Base-by-base conservation (phyloP, 2,113 vertebrate species). In the Athene cunicularia region DNA sequence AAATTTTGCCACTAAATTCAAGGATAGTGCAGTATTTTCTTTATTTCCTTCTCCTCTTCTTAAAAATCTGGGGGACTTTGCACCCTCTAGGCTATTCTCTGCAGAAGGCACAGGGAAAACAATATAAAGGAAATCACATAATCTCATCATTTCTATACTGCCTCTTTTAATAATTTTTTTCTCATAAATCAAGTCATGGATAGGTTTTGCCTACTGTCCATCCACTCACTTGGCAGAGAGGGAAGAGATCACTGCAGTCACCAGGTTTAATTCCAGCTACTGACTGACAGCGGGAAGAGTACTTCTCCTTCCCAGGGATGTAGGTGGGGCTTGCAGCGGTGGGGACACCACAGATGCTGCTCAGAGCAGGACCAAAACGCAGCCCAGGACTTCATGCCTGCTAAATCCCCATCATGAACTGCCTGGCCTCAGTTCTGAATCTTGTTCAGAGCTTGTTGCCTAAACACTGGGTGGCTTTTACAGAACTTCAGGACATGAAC, bases 281-380 rank as follows among this genome's bases (percentile, higher is more conserved):
- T 45, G 45, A 11, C 2, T 45, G 45, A 11, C 2, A 2, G 10
- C 59, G 47, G 45, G 24, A 58, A 79, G 59, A 52, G 41, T 22
- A 11, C 3, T 19, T 1, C 39, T 59, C 33, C 27, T 50, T 76
- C 47, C 41, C 56, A 24, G 47, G 30, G 28, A 27, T 2, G 2
- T 19, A 14, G 24, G 14, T 2, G 5, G 37, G 8, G 59, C 41
- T 75, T 24, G 6, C 41, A 41, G 47, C 0, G 1, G 11, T 41
- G 52, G 23, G 35, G 27, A 67, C 37, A 19, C 1, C 1, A 5
- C 10, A 27, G 37, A 11, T 5, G 3, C 22, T 90, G 59, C 37
- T 24, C 37, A 50, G 71, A 87, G 35, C 26, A 66, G 70, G 20
- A 39, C 45, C 26, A 56, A 73, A 84, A 72, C 17, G n/a, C 17